Conservation (phyloP, 1,140 invertebrate species). For the Leguminivora glycinivorella region DNA sequence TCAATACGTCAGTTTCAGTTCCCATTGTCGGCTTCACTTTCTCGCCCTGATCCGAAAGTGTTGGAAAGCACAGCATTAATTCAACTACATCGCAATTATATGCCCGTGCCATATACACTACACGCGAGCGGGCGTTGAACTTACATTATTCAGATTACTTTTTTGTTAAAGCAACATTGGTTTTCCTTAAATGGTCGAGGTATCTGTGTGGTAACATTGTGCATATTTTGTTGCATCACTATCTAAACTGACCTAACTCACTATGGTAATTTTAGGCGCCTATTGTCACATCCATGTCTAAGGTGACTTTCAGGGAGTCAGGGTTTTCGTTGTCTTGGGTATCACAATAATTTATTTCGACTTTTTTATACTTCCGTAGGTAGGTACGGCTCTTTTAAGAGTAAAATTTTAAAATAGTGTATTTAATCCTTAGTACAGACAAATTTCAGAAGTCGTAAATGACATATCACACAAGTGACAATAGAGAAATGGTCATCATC, state of each 20-base stretch:
- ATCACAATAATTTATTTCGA: no score
- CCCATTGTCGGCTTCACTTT: slow-evolving; percentile 45
- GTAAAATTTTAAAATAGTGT: no score
- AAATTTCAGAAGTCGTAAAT: no score
- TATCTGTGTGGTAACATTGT: background rate
- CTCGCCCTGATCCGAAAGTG: slow-evolving; percentile 61
- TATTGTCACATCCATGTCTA: no score
- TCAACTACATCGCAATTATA: slow-evolving; percentile 46
- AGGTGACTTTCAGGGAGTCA: no score
- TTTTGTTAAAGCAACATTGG: slow-evolving; percentile 10
- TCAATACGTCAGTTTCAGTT: slow-evolving; percentile 22
- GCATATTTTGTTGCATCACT: background rate
- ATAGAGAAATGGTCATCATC: no score
- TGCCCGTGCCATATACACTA: slow-evolving; percentile 43
- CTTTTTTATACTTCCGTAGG: no score
- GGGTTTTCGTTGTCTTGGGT: no score
- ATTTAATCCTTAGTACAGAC: no score
- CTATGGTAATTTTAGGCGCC: no score
- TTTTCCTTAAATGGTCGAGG: slow-evolving; percentile 20
- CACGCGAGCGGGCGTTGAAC: slow-evolving; percentile 47
- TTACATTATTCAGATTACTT: slow-evolving; percentile 21
- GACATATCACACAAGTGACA: no score
- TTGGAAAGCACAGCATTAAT: slow-evolving; percentile 67
- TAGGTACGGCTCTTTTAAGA: no score
- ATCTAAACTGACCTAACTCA: background rate